phyloP scores from a whole-genome alignment of 2,888 invertebrate species.

The Phengaris arion region DNA sequence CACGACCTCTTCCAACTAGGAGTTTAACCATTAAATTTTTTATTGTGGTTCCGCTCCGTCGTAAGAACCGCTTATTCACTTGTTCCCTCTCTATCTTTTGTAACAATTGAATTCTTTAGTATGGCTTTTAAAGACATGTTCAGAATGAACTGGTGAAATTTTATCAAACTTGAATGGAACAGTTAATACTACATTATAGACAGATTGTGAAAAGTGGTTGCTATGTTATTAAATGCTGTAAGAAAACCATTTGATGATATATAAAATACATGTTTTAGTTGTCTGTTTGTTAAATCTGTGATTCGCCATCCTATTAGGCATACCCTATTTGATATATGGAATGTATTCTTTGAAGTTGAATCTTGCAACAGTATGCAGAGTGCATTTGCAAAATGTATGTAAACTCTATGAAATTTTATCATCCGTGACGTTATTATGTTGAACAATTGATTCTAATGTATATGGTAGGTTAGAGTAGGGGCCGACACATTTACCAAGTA shows the following conservation, averaged over 20 bases:
- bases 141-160: slow-evolving; percentile 1
- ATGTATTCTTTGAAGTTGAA: background rate
- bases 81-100: slow-evolving; percentile 17
- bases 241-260: background rate
- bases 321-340: no score
- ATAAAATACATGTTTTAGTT: background rate
- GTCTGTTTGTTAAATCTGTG: background rate
- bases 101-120: slow-evolving; percentile 6
- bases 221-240: background rate
- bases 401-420: slow-evolving; percentile 1
- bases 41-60: slow-evolving; percentile 51
- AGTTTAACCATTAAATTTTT: slow-evolving; percentile 56
- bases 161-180: background rate
- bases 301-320: background rate
- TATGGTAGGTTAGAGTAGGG: background rate
- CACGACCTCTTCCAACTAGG: slow-evolving; percentile 53
- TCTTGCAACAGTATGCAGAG: slow-evolving; percentile 3
- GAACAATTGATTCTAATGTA: background rate
- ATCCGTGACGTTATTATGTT: background rate
- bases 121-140: slow-evolving; percentile 17
- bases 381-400: background rate
- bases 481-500: no score
- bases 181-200: background rate
- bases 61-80: slow-evolving; percentile 19
- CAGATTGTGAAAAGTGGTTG: background rate